A percentile compares a stretch with the other conserved stretches of the same genome.
Evolutionary conservation across 2,888 invertebrate genomes (phyloP).

Genomic region (Oscheius onirici): DNA sequence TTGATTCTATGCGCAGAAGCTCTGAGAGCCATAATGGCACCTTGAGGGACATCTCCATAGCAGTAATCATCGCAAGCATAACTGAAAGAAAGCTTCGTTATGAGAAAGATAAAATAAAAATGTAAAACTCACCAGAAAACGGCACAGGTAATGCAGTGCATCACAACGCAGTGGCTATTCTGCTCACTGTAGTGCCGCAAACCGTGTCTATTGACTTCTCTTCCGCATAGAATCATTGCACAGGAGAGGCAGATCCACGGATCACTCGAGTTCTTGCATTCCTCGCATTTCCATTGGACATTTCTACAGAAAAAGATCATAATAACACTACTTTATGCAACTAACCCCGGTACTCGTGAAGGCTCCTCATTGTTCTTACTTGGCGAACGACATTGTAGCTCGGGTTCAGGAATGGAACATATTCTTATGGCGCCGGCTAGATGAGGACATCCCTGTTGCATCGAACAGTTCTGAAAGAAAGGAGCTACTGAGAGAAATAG

Average conservation of each 20-base stretch:
- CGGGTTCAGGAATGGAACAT: conserved; percentile 15
- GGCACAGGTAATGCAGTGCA: conserved; percentile 81
- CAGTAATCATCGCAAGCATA: conserved; percentile 85
- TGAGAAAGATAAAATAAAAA: background rate
- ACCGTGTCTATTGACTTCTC: conserved; percentile 82
- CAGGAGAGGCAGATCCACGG: conserved; percentile 84
- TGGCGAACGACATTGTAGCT: conserved; percentile 15
- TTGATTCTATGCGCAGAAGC: conserved; percentile 4
- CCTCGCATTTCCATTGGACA: conserved; percentile 64
- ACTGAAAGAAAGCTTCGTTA: conserved; percentile 74
- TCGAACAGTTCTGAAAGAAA: background rate
- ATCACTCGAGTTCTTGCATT: conserved; percentile 72
- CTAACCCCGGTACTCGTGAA: background rate
- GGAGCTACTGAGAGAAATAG: too few relatives aligned
- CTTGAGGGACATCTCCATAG: conserved; percentile 57
- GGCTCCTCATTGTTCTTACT: conserved; percentile 6
- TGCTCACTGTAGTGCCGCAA: conserved; percentile 76
- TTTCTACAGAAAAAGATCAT: background rate
- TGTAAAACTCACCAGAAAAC: conserved; percentile 80
- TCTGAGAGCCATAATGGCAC: background rate
- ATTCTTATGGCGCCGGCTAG: conserved; percentile 7
- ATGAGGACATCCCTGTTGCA: conserved; percentile 16
- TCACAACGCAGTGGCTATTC: conserved; percentile 80
- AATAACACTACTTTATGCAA: background rate
- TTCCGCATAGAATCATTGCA: conserved; percentile 81